These are phyloP conservation scores for Camelus dromedarius DNA, from an alignment of 2,113 vertebrate species.

Conservation along the genomic window DNA sequence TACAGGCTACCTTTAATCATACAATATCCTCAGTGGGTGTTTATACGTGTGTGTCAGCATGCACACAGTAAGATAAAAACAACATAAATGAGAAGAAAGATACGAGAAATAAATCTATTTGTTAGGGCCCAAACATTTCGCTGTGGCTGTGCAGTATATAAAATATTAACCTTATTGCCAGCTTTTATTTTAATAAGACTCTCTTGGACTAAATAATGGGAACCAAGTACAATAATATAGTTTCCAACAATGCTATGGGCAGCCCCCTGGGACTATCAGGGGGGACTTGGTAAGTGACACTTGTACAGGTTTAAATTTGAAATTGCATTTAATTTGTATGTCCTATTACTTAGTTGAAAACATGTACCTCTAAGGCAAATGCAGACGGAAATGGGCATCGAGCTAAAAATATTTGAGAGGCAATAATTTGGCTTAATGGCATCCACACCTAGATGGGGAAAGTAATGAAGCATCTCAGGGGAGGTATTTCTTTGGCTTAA, in stretches of 20 bases:
- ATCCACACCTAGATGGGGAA: conserved; percentile 79
- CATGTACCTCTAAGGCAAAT: conserved; percentile 87
- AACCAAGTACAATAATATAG: conserved; percentile 70
- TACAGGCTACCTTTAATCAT: not conserved
- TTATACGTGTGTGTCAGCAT: not conserved
- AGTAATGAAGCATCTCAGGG: conserved; percentile 75
- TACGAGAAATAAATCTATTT: conserved; percentile 24
- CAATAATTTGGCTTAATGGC: conserved; percentile 85
- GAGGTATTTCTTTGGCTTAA: conserved; percentile 53
- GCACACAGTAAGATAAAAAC: conserved; percentile 22
- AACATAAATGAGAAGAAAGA: conserved; percentile 9
- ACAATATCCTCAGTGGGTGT: not conserved
- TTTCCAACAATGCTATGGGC: conserved; percentile 85
- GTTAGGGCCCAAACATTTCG: not conserved
- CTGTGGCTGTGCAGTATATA: conserved; percentile 52
- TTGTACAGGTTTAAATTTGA: conserved; percentile 86
- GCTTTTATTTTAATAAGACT: conserved; percentile 83
- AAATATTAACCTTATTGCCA: conserved; percentile 79
- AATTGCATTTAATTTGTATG: conserved; percentile 90
- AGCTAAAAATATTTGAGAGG: conserved; percentile 87
- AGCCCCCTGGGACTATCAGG: conserved; percentile 83
- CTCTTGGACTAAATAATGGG: conserved; percentile 81
- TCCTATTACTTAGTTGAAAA: conserved; percentile 88
- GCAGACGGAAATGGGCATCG: conserved; percentile 81
- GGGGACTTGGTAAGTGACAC: conserved; percentile 85